Evolutionary conservation across 2,888 invertebrate species (phyloP).

Genomic region (Auanema freiburgensis): DNA sequence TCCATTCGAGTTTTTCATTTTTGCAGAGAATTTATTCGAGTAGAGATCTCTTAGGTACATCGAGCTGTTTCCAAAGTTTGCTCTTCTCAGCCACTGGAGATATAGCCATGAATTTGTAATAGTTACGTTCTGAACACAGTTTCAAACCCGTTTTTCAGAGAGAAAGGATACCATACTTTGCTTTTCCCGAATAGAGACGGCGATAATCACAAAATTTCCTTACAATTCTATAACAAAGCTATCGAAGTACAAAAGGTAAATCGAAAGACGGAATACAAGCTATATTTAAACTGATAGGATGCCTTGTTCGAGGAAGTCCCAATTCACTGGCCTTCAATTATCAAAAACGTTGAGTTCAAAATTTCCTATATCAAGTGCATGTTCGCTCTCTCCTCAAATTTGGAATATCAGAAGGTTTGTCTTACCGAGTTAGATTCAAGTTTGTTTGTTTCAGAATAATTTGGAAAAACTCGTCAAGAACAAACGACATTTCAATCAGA

Average conservation of each 20-base stretch:
- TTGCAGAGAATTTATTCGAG: no score
- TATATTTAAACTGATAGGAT: not conserved
- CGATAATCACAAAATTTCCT: not conserved
- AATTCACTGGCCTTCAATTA: no score
- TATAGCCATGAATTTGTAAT: no score
- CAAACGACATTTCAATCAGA: constrained; percentile 29
- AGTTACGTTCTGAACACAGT: no score
- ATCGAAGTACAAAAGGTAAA: not conserved
- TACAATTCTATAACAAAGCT: constrained; percentile 1
- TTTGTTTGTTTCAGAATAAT: constrained; percentile 22
- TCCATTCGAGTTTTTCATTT: no score
- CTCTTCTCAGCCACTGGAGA: no score
- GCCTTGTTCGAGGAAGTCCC: no score
- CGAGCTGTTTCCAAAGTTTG: no score
- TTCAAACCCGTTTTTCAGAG: no score
- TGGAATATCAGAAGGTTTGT: constrained; percentile 2
- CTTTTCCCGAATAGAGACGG: no score
- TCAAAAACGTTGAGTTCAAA: not conserved
- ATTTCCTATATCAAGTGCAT: not conserved
- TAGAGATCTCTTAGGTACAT: no score
- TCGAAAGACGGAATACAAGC: not conserved
- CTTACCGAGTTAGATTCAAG: not conserved
- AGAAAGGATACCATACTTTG: no score
- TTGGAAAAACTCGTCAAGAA: constrained; percentile 33
- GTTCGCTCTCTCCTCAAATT: not conserved